Percentiles rank a stretch among this genome's conserved stretches.
phyloP scores from a whole-genome alignment of 2,888 invertebrate genomes.

The Mimachlamys varia region DNA sequence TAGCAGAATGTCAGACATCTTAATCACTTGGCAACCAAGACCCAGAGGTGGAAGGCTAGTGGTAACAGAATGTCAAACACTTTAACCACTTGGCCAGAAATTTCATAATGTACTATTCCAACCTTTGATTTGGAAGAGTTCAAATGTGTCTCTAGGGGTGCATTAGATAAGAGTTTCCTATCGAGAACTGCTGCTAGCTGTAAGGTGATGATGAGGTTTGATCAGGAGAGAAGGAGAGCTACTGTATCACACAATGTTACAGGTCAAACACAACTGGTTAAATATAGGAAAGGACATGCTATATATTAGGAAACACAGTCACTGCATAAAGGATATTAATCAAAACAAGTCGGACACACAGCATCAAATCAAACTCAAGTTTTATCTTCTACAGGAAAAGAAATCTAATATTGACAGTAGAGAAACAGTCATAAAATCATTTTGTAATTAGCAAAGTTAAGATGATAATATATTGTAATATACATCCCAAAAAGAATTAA shows the following conservation, averaged over 20 bases:
- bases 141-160: too few relatives aligned
- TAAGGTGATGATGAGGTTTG: not conserved
- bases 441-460: too few relatives aligned
- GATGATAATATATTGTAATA: too few relatives aligned
- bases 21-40: too few relatives aligned
- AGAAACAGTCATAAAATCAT: not conserved
- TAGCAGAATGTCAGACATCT: too few relatives aligned
- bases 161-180: too few relatives aligned
- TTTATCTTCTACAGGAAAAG: not conserved
- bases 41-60: too few relatives aligned
- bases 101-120: too few relatives aligned
- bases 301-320: not conserved
- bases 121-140: too few relatives aligned
- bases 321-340: constrained; percentile 20
- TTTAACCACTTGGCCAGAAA: too few relatives aligned
- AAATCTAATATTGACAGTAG: not conserved
- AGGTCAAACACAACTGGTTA: constrained; percentile 4
- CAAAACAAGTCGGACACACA: not conserved
- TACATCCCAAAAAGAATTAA: too few relatives aligned
- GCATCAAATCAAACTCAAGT: not conserved
- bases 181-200: not conserved
- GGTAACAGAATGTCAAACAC: too few relatives aligned
- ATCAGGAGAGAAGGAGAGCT: not conserved
- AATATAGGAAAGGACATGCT: not conserved
- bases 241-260: not conserved